Evolutionary conservation across 2,888 invertebrate species (phyloP), one percentile per base, ranked within the genome.

Genomic region (Lasioglossum morio): DNA sequence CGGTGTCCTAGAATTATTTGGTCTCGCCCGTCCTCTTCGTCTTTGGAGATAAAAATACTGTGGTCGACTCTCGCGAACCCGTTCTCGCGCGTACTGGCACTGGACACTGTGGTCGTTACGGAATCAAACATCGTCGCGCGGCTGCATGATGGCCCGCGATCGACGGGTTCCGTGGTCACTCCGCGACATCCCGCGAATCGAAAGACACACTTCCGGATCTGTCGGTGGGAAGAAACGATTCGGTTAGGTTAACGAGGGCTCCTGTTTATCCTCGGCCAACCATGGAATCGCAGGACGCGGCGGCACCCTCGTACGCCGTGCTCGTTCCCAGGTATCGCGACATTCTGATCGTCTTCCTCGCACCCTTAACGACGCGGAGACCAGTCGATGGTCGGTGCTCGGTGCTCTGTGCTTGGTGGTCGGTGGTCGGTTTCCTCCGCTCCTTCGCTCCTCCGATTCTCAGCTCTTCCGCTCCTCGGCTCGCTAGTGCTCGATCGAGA

Each of bases 11-110:
- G 66, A 34, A 19, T 23, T 73, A 34, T 30, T 48, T 27, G 73
- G 30, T 27, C 19, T 30, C 48, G 19, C 73, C 43, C 53, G 53
- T 19, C 7, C 19, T 37, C 23, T 7, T 16, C 37, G 74, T 89
- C 85, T 89, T 89, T 89, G 88, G 89, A 77, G 72, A 14, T 3
- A 19, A 12, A 73, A 89, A 89, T 89, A 89, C 89, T 88, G 88
- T 76, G 23, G 69, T 66, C 72, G 60, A 27, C 48, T 30, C 14
- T n/a, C 70, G 72, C 63, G 72, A 66, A 19, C 40, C 19, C 8
- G 12, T 60, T 48, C 57, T 48, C 46, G 73, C 37, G 48, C 16
- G 48, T 77, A 78, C 63, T 66, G 81, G 30, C 86, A 88, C 87
- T 88, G n/a, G 87, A 78, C 88, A 87, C 87, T 82, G 69, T 14